Conservation (phyloP, 2,797 vertebrate genomes). For the Scleropages formosus region DNA sequence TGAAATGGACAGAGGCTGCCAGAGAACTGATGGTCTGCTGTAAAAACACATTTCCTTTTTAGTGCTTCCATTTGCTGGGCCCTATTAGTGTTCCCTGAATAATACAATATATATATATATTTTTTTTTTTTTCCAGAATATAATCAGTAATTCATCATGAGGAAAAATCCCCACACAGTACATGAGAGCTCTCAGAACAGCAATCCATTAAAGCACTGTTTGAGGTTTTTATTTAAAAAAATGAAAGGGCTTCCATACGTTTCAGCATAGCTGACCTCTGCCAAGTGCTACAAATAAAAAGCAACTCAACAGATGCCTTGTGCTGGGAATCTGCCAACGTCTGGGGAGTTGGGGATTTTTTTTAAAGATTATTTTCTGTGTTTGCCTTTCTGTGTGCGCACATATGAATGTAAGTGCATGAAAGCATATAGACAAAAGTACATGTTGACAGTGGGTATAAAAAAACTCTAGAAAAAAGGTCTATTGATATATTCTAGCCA, state of each 20-base stretch:
- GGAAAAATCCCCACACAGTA: background rate
- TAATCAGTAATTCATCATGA: background rate
- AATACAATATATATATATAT: background rate
- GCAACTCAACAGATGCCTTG: background rate
- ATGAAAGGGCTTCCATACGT: background rate
- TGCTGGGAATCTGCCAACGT: background rate
- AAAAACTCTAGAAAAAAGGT: too few relatives aligned
- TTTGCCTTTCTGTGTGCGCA: background rate
- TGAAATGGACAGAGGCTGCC: background rate
- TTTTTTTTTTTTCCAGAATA: too few relatives aligned
- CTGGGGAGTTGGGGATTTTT: background rate
- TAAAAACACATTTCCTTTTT: background rate
- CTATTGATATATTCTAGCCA: too few relatives aligned
- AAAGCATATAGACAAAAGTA: background rate
- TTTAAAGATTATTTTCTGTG: background rate
- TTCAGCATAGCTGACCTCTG: background rate
- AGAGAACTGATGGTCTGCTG: background rate
- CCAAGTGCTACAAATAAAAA: background rate
- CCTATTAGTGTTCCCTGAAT: slow-evolving; percentile 15
- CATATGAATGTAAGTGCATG: background rate
- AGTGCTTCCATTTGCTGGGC: too few relatives aligned
- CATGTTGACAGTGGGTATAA: background rate
- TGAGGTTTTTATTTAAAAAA: background rate
- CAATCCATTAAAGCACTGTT: background rate
- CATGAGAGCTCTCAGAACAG: background rate